Evolutionary conservation across 2,797 vertebrate genomes (phyloP).

Genomic region (Sylvia borin): DNA sequence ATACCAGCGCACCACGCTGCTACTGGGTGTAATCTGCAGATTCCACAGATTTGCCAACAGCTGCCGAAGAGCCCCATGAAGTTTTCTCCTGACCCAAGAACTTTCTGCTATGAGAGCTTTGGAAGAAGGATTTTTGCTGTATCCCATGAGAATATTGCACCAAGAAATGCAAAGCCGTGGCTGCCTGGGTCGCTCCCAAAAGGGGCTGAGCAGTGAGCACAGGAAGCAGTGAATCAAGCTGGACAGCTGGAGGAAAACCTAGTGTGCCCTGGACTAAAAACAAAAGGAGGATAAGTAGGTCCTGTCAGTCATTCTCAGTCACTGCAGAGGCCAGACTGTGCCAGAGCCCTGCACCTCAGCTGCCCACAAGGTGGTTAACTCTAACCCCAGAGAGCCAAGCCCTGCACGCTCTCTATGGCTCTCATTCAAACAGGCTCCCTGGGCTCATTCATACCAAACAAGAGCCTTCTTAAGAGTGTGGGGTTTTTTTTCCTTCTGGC

Average conservation of each 20-base stretch:
- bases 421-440: constrained; percentile 33
- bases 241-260: constrained; percentile 36
- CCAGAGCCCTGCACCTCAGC: not conserved
- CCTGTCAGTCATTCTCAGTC: not conserved
- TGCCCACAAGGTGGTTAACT: constrained; percentile 32
- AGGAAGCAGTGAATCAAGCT: constrained; percentile 59
- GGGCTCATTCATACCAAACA: constrained; percentile 36
- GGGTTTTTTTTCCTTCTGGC: not conserved
- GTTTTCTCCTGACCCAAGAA: not conserved
- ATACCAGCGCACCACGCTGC: fast-evolving
- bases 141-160: not conserved
- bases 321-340: fast-evolving
- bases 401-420: not conserved
- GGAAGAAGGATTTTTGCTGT: not conserved
- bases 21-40: not conserved
- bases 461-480: constrained; percentile 14
- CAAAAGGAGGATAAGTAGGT: not conserved
- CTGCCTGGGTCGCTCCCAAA: not conserved
- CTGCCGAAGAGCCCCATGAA: not conserved
- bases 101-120: not conserved
- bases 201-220: not conserved
- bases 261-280: not conserved
- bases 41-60: fast-evolving
- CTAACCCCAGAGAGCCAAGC: not conserved
- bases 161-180: not conserved